Evolutionary conservation across 2,113 vertebrate genomes (phyloP).

Genomic region (Rallus limicola): DNA sequence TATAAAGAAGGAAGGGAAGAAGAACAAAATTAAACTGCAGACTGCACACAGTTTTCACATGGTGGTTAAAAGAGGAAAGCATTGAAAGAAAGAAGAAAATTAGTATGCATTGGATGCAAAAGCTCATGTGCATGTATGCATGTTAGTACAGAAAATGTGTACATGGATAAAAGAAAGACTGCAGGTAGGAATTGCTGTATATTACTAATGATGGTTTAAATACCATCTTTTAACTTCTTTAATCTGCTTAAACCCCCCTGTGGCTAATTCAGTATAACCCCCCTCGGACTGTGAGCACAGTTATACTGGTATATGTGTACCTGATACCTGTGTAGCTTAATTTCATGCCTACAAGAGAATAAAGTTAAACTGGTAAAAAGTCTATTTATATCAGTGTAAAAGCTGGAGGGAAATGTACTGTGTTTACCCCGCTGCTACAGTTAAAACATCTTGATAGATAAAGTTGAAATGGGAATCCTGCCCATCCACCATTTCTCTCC

Average conservation of each 20-base stretch:
- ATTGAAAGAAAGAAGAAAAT: not conserved
- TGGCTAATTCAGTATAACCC: constrained; percentile 45
- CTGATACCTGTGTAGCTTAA: constrained; percentile 56
- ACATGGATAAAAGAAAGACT: not conserved
- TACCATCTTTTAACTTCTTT: constrained; percentile 23
- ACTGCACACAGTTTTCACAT: not conserved
- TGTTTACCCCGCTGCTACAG: constrained; percentile 2
- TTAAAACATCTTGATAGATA: not conserved
- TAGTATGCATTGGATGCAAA: not conserved
- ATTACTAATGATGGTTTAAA: constrained; percentile 17
- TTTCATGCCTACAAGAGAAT: constrained; percentile 57
- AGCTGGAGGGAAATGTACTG: not conserved
- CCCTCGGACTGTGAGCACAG: constrained; percentile 37
- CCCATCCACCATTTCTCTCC: not conserved
- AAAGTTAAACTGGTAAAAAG: constrained; percentile 19
- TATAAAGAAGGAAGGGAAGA: not conserved
- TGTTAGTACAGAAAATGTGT: not conserved
- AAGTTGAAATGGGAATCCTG: not conserved
- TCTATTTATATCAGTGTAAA: not conserved
- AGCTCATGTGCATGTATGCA: not conserved
- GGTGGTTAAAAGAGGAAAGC: not conserved
- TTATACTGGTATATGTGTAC: not conserved
- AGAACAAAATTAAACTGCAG: not conserved
- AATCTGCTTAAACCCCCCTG: constrained; percentile 41
- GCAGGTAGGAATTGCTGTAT: not conserved